These are phyloP conservation scores for Parochlus steinenii DNA, from an alignment of 2,888 invertebrate genomes.

Conservation along the genomic window DNA sequence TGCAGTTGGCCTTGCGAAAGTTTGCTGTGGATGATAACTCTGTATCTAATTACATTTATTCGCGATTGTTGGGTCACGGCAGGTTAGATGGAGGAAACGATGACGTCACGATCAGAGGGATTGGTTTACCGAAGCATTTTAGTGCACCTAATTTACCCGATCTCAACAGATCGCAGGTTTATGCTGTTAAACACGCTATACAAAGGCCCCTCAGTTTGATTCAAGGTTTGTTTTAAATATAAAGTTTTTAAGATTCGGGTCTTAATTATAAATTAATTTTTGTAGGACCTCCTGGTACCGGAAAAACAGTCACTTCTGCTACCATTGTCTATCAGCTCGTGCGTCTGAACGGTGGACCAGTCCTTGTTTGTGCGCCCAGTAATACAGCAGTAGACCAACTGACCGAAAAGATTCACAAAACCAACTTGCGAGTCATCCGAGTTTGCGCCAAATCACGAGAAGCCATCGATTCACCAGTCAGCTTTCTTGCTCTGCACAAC, in stretches of 20 bases:
- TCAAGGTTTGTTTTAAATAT: conserved; percentile 70
- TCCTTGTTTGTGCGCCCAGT: conserved; percentile 95
- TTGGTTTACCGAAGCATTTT: conserved; percentile 84
- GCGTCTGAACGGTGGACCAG: conserved; percentile 83
- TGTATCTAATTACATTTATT: conserved; percentile 95
- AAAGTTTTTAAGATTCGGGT: not conserved
- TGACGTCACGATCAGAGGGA: conserved; percentile 75
- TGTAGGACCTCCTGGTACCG: conserved; percentile 46
- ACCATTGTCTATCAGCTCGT: conserved; percentile 97
- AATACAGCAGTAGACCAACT: conserved; percentile 99
- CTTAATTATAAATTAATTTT: not conserved
- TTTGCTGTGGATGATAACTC: conserved; percentile 94
- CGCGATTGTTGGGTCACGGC: conserved; percentile 85
- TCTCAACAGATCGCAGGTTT: conserved; percentile 92
- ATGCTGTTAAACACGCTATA: conserved; percentile 95
- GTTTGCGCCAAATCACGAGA: conserved; percentile 96
- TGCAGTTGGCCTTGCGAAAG: conserved; percentile 86
- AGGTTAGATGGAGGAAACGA: conserved; percentile 91
- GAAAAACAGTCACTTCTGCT: conserved; percentile 98
- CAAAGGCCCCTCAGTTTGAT: conserved; percentile 92
- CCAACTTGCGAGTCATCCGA: conserved; percentile 83
- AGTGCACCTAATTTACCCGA: conserved; percentile 96
- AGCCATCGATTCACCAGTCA: conserved; percentile 94
- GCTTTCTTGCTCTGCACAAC: conserved; percentile 90
- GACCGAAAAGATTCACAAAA: conserved; percentile 95